Base-by-base conservation (phyloP, 2,797 vertebrate genomes). In the Pseudochirops corinnae region DNA sequence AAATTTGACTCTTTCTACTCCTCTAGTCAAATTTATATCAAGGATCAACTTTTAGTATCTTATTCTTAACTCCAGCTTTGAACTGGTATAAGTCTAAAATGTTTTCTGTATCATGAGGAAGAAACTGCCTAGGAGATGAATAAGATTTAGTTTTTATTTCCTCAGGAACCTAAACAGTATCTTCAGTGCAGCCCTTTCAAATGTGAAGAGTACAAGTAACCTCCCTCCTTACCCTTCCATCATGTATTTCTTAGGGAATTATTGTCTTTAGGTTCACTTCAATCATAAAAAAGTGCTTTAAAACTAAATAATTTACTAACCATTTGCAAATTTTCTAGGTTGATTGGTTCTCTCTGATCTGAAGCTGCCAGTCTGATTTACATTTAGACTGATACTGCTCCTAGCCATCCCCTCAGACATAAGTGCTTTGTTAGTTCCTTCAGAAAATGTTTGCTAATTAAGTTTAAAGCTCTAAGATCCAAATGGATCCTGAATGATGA, bases 391-490 rank as follows among this genome's bases (percentile, higher is more conserved):
- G 39, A 60, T 21, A 3, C 92, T 93, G 13, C 2, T 18, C 24
- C 28, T 50, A 90, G 67, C 0, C 55, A 10, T 90, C 14, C 50
- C 1, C 18, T 33, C 2, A 52, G 90, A 93, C 9, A 1, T 9
- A 91, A 90, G 46, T 91, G 56, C 91, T 2, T n/a, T 93, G 53
- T 67, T 52, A 67, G 3, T 24, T 92, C 94, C 58, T 82, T 95
- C 18, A 92, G 55, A 11, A 95, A 93, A 39, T 90, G 82, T 93
- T 55, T 28, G 46, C 56, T 57, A 55, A 92, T n/a, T 90, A 28
- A 90, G 52, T n/a, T 18, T 93, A 33, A 94, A 74, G 29, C 58
- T 62, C 91, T 50, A 92, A 92, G 94, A 82, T 60, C 29, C 91
- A 95, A 92, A 91, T 90, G 7, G 53, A 87, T 56, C 12, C 74